Evolutionary conservation across 1,140 invertebrate species (phyloP).

Genomic region (Mycetomoellerius zeteki): DNA sequence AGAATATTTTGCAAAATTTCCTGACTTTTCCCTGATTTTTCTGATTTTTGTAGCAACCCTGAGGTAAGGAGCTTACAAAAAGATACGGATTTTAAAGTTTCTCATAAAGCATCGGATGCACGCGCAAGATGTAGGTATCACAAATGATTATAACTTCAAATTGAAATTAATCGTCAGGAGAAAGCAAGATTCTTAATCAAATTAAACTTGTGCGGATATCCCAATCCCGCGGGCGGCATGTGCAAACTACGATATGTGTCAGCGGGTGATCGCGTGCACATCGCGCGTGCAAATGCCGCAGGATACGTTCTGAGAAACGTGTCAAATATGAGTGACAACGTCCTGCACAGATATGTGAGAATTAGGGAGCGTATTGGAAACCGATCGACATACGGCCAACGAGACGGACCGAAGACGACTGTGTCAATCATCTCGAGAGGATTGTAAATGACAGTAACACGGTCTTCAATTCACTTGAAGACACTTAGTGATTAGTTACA

Average conservation of each 20-base stretch:
- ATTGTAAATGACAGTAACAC: constrained; percentile 53
- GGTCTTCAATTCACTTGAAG: constrained; percentile 16
- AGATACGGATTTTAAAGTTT: background rate
- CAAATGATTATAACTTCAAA: background rate
- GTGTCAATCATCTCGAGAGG: constrained; percentile 62
- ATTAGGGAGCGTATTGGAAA: constrained; percentile 65
- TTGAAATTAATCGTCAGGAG: background rate
- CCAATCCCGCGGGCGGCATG: background rate
- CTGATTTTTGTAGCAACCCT: too few relatives aligned
- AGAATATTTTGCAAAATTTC: too few relatives aligned
- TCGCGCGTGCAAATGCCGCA: constrained; percentile 55
- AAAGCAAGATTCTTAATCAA: background rate
- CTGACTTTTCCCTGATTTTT: too few relatives aligned
- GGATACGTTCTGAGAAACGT: constrained; percentile 58
- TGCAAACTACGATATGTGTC: constrained; percentile 28
- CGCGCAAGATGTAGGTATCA: background rate
- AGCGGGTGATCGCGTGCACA: constrained; percentile 36
- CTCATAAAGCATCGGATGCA: background rate
- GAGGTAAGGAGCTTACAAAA: background rate
- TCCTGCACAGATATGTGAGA: constrained; percentile 65
- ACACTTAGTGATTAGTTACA: background rate
- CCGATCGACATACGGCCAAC: constrained; percentile 51
- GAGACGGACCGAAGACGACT: constrained; percentile 67
- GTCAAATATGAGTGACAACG: constrained; percentile 70
- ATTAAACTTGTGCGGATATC: background rate